phyloP scores from a whole-genome alignment of 2,113 vertebrate species.

The Pluvialis apricaria region DNA sequence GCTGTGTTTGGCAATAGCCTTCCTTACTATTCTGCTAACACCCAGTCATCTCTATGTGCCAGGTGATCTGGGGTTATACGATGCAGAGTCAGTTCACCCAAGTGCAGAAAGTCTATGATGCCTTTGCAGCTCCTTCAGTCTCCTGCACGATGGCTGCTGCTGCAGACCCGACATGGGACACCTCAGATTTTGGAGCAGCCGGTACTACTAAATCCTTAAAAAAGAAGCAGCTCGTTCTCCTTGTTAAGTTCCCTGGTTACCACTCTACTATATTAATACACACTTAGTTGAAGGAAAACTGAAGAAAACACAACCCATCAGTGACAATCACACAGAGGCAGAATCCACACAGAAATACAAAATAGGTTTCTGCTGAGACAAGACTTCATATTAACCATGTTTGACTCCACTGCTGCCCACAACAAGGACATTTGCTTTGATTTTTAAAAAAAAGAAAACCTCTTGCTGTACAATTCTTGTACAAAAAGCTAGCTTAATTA shows the following conservation, averaged over 20 bases:
- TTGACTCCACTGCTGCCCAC: not conserved
- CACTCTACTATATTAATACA: not conserved
- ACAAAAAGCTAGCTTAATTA: not conserved
- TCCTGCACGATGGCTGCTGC: not conserved
- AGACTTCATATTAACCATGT: not conserved
- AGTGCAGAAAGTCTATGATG: not conserved
- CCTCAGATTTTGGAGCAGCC: not conserved
- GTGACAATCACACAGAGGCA: not conserved
- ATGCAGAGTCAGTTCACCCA: not conserved
- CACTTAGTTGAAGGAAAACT: not conserved
- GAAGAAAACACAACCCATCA: not conserved
- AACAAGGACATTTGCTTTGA: not conserved
- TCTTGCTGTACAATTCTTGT: not conserved
- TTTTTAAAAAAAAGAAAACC: not conserved
- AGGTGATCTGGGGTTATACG: accelerated
- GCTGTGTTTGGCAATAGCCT: not conserved
- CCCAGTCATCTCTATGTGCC: not conserved
- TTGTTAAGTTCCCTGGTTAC: not conserved
- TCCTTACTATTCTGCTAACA: not conserved
- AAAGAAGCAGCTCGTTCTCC: not conserved
- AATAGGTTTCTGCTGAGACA: not conserved
- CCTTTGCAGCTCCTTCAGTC: not conserved
- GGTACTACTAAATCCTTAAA: not conserved
- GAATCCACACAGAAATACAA: not conserved
- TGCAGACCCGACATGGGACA: not conserved